phyloP scores from a whole-genome alignment of 1,140 invertebrate genomes.

The Sweltsa coloradensis region DNA sequence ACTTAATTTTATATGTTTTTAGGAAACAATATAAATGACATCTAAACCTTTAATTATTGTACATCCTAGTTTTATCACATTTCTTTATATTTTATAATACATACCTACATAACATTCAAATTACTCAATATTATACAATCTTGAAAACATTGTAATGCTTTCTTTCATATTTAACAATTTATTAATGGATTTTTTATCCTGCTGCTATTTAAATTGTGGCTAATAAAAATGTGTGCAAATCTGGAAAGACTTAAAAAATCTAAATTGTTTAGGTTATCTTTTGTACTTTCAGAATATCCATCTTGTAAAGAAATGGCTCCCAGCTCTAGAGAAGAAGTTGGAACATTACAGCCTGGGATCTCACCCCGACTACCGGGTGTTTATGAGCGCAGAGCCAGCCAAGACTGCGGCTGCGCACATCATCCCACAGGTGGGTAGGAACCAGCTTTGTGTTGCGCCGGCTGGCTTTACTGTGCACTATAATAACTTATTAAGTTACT shows the following conservation, averaged over 20 bases:
- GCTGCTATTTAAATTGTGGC: too few relatives aligned
- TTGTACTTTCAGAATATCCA: conserved; percentile 84
- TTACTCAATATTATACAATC: too few relatives aligned
- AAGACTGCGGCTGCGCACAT: conserved; percentile 74
- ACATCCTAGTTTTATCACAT: too few relatives aligned
- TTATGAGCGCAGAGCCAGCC: conserved; percentile 89
- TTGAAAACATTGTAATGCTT: too few relatives aligned
- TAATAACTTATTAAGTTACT: too few relatives aligned
- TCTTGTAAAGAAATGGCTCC: conserved; percentile 88
- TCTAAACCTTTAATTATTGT: too few relatives aligned
- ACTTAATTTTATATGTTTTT: too few relatives aligned
- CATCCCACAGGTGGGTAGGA: conserved; percentile 56
- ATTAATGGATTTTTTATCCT: conserved; percentile 1
- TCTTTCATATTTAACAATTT: conserved; percentile 33
- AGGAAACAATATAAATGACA: too few relatives aligned
- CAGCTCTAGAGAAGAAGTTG: conserved; percentile 80
- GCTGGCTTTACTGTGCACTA: conserved; percentile 7
- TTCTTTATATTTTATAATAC: too few relatives aligned
- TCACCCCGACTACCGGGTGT: conserved; percentile 72
- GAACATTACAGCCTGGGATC: conserved; percentile 66
- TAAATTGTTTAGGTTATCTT: conserved; percentile 71
- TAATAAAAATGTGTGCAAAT: conserved; percentile 70
- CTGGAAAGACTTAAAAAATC: conserved; percentile 70
- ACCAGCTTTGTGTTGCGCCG: neutral
- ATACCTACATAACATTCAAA: too few relatives aligned